Conservation (phyloP, 2,113 vertebrate genomes). For the Suricata suricatta region DNA sequence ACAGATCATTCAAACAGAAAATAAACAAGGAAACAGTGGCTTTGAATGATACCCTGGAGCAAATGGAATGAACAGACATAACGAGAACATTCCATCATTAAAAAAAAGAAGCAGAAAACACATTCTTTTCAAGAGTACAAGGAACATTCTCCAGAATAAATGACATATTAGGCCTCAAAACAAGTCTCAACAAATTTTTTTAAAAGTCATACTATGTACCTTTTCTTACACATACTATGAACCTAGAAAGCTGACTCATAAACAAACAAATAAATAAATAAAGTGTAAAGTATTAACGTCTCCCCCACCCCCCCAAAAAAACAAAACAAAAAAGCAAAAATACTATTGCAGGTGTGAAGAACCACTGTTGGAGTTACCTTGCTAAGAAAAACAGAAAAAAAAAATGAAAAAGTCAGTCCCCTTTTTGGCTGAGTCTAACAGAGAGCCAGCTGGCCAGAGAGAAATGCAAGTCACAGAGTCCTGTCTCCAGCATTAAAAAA, state of each 20-base stretch:
- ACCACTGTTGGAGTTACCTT: not conserved
- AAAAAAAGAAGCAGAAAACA: not conserved
- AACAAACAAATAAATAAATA: too few species aligned
- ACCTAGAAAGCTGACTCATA: not conserved
- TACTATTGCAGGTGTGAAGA: not conserved
- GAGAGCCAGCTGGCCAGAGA: not conserved
- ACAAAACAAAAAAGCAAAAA: not conserved
- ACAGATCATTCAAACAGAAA: not conserved
- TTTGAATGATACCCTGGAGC: not conserved
- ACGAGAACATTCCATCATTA: not conserved
- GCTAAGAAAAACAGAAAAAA: not conserved
- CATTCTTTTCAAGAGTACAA: not conserved
- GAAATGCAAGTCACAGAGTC: not conserved
- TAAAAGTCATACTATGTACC: not conserved
- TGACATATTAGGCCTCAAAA: not conserved
- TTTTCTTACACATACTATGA: not conserved
- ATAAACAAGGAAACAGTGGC: not conserved
- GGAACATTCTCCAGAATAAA: not conserved
- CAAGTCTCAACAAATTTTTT: not conserved
- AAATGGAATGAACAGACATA: not conserved
- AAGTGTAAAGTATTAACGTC: too few species aligned
- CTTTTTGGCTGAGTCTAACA: not conserved
- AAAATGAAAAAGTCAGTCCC: too few species aligned
- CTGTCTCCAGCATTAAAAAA: not conserved
- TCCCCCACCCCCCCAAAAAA: not conserved